Conservation (phyloP, 2,797 vertebrate genomes). For the Acridotheres tristis region DNA sequence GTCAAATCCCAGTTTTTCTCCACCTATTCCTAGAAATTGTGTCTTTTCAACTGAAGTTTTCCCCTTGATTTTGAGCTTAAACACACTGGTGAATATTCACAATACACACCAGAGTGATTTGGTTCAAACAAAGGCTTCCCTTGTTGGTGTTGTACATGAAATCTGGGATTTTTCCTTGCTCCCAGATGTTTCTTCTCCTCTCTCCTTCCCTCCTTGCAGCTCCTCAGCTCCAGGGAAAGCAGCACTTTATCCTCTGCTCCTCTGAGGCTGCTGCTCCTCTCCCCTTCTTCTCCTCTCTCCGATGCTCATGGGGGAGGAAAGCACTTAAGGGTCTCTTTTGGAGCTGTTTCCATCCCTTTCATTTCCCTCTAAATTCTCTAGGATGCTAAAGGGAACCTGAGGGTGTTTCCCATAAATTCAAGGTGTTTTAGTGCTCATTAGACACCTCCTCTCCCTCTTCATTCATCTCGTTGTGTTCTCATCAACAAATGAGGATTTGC, state of each 20-base stretch:
- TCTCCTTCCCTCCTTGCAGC: not conserved
- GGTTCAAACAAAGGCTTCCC: rapidly evolving
- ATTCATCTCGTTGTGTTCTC: not conserved
- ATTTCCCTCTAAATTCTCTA: not conserved
- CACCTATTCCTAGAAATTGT: not conserved
- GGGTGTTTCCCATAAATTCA: slow-evolving; percentile 38
- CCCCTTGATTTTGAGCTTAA: not conserved
- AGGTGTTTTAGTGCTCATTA: slow-evolving; percentile 45
- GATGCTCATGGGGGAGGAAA: slow-evolving; percentile 41
- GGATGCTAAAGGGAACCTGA: slow-evolving; percentile 28
- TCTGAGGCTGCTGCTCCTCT: slow-evolving; percentile 31
- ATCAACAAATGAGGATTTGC: not conserved
- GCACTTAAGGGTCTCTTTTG: slow-evolving; percentile 62
- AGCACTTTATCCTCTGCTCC: slow-evolving; percentile 3
- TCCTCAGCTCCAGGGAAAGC: not conserved
- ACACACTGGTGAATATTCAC: not conserved
- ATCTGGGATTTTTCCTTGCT: not conserved
- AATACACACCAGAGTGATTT: not conserved
- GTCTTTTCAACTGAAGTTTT: not conserved
- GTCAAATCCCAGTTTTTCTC: not conserved
- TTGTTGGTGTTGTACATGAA: not conserved
- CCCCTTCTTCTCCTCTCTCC: not conserved
- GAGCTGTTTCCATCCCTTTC: slow-evolving; percentile 19
- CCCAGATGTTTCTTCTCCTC: not conserved
- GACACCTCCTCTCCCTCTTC: not conserved